Evolutionary conservation across 2,888 invertebrate genomes (phyloP), one percentile per base, ranked within the genome.

Genomic region (Chironomus tentans): DNA sequence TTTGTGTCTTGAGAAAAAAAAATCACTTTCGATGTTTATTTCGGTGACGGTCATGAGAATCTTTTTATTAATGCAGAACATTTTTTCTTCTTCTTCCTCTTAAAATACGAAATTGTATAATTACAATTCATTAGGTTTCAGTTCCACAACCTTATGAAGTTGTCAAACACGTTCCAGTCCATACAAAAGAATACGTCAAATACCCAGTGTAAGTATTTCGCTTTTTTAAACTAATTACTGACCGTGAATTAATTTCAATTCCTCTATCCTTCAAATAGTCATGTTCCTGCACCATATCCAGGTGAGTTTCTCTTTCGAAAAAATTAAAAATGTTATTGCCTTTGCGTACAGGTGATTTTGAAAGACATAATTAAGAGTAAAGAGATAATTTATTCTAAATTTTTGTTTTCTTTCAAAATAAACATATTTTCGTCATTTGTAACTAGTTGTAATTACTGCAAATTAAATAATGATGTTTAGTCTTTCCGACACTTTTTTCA

Each of bases 181-280:
- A 82, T 38, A 85, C 86, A 10, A 85, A 87, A 79, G 85, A 87
- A 79, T 88, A 87, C 68, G 87, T 88, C 7, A 87, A 88, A 83
- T 87, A 87, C 13, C 86, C 86, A 78, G 86, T 87, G 48, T 87
- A 87, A 80, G 65, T 24, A 38, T 38, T 38, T 13, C n/a, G 21
- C 4, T 65, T 24, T 65, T 22, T 65, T 65, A 10, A n/a, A n/a
- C n/a, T 10, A 38, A 38, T 10, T 10, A 4, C 10, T 86, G 87
- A 24, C 86, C 86, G 77, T 86, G 24, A 65, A 65, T 65, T 65
- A 24, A 65, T 24, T 13, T 56, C 18, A 7, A 15, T 56, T 7
- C 15, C n/a, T 15, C 7, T 56, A 56, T 56, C 15, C 15, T 15
- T 56, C 15, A 56, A 56, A 56, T 5, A 56, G 56, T 85, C 80